A percentile compares a stretch with the other conserved stretches of the same genome.
These are phyloP conservation scores for Brachyhypopomus gauderio DNA, from an alignment of 2,113 vertebrate species.

Conservation along the genomic window DNA sequence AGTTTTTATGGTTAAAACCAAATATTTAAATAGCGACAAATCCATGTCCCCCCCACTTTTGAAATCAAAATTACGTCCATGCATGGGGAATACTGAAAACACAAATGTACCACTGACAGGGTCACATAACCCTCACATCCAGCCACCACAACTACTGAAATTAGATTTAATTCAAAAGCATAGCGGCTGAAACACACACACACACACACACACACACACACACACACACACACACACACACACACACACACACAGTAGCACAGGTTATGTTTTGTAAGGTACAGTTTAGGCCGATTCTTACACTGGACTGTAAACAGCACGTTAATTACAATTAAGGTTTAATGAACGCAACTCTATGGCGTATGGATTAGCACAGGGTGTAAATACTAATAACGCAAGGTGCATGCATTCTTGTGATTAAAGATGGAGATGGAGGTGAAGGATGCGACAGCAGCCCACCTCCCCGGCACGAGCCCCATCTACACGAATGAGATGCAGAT, in stretches of 20 bases:
- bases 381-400: background rate
- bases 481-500: background rate
- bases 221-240: too few relatives aligned
- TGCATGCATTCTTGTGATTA: background rate
- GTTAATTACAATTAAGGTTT: background rate
- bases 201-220: too few relatives aligned
- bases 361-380: background rate
- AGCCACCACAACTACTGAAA: background rate
- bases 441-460: background rate
- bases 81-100: background rate
- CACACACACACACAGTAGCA: too few relatives aligned
- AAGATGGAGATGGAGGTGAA: constrained; percentile 14
- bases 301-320: too few relatives aligned
- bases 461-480: too few relatives aligned
- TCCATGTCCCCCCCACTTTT: too few relatives aligned
- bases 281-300: too few relatives aligned
- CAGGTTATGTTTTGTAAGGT: too few relatives aligned
- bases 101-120: background rate
- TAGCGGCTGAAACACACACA: too few relatives aligned
- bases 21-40: too few relatives aligned
- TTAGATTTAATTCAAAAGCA: background rate
- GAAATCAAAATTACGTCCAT: too few relatives aligned
- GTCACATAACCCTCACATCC: background rate
- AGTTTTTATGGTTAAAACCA: too few relatives aligned
- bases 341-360: background rate